Evolutionary conservation across 2,797 vertebrate genomes (phyloP), one percentile per base, ranked within the genome.

Genomic region (Protosalanx chinensis): DNA sequence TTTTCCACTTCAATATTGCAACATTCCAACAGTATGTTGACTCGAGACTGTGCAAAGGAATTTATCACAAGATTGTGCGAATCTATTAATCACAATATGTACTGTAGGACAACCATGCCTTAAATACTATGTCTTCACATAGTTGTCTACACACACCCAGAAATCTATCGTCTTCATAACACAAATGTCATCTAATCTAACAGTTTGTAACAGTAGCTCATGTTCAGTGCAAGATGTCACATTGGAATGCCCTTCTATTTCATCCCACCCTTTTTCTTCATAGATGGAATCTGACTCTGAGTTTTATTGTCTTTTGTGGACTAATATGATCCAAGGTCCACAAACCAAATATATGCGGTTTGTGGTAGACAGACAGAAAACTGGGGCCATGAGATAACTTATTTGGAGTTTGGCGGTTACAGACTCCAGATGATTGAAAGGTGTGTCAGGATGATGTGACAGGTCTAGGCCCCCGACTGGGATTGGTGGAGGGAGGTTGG

Each of bases 331-430:
- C 4, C 56, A 65, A 41, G 72, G 41, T 46, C 41, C 41, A 46
- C 41, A 46, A 8, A 46, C 41, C 41, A 46, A 46, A 12, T 2
- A 10, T 8, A 76, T 78, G 74, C 69, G 79, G 82, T 73, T 81
- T 79, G 79, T 67, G 79, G 79, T 67, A 73, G 71, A 63, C 73
- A 49, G 72, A 73, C 41, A 13, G 41, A 65, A 64, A 72, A 76
- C 76, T 77, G 3, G 78, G 68, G 74, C 82, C 76, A 75, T 74
- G 70, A 75, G 74, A 81, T 81, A 77, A 83, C 72, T 64, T 33
- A 73, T 75, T 81, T 76, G 79, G 33, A 53, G 72, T 70, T 49
- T 72, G 70, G 78, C 15, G 60, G 59, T 63, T 74, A 71, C 57
- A 41, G 57, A 64, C 64, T 74, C 75, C 69, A 72, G 70, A 70